phyloP scores from a whole-genome alignment of 1,140 invertebrate species.

The Drosophila subpulchrella region DNA sequence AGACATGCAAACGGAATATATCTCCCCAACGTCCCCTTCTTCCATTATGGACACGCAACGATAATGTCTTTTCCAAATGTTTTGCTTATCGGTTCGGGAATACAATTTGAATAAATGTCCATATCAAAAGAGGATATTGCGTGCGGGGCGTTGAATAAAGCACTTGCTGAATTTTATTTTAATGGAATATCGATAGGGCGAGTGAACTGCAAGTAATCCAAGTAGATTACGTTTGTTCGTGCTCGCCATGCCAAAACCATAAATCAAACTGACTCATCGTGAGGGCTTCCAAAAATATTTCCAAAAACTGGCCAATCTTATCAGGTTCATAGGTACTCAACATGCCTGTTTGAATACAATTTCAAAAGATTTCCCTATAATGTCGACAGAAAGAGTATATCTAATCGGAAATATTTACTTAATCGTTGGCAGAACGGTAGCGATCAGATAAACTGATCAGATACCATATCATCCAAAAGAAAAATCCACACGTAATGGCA shows the following conservation, averaged over 20 bases:
- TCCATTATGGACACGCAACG: conserved; percentile 51
- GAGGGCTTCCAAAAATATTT: conserved; percentile 28
- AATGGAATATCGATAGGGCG: conserved; percentile 14
- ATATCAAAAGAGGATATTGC: conserved; percentile 33
- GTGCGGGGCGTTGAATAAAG: conserved; percentile 16
- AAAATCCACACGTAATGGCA: conserved; percentile 27
- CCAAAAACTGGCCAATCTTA: conserved; percentile 23
- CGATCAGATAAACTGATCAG: conserved; percentile 25
- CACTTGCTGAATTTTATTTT: conserved; percentile 15
- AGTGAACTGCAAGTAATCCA: neutral
- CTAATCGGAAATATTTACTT: conserved; percentile 9
- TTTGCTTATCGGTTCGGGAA: conserved; percentile 48
- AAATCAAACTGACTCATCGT: conserved; percentile 29
- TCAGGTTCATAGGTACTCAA: conserved; percentile 16
- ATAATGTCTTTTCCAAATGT: conserved; percentile 43
- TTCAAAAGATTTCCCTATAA: conserved; percentile 27
- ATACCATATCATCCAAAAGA: conserved; percentile 8
- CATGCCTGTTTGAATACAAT: conserved; percentile 22
- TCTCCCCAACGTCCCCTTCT: conserved; percentile 10
- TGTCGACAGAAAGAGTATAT: conserved; percentile 23
- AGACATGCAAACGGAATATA: conserved; percentile 58
- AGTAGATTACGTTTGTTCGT: conserved; percentile 21
- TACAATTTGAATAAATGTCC: conserved; percentile 32
- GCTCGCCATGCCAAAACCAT: conserved; percentile 8
- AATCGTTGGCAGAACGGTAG: conserved; percentile 19